Evolutionary conservation across 2,888 invertebrate genomes (phyloP), one percentile per base, ranked within the genome.

Genomic region (Endotricha flammealis): DNA sequence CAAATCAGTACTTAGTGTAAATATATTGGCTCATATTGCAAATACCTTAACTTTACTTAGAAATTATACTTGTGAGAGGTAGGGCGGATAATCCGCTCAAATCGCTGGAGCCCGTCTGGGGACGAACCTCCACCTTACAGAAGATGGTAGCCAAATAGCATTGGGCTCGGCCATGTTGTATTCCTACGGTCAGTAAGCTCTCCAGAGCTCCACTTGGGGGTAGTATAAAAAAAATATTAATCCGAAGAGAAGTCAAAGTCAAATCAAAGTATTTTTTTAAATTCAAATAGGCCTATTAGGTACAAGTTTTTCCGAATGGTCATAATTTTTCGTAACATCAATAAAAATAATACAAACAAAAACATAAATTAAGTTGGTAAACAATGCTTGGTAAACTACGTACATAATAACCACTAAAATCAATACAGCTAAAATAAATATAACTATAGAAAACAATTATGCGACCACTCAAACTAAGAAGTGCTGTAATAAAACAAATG

Each of bases 401-500:
- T 16, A 16, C n/a, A 20, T 8, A 6, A 8, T 7, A 6, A 6
- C 8, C 6, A 2, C 3, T 20, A 6, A 6, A 20, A 2, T 20
- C 20, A 6, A 2, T n/a, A 4, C 6, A 4, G 8, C 16, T 16
- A 6, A 6, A 16, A 4, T 16, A 7, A 20, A 4, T 22, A 2
- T 4, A 22, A 22, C 4, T 9, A 20, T n/a, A n/a, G 12, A 28
- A 28, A n/a, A 13, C n/a, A 1, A 13, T 4, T 14, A 4, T n/a
- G 12, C 34, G 5, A 17, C 6, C 24, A 33, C 25, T n/a, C 1
- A 22, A 22, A 11, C 11, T 25, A 16, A n/a, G 10, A 17, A 17
- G 11, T 25, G 11, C 32, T 12, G 34, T 31, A 33, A 37, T 42
- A 36, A 36, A 39, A 42, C 28, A 34, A 36, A 33, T 39, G 28